Percentiles rank a stretch among this genome's conserved stretches.
phyloP scores from a whole-genome alignment of 2,888 invertebrate species.

The Cantharis nigra region DNA sequence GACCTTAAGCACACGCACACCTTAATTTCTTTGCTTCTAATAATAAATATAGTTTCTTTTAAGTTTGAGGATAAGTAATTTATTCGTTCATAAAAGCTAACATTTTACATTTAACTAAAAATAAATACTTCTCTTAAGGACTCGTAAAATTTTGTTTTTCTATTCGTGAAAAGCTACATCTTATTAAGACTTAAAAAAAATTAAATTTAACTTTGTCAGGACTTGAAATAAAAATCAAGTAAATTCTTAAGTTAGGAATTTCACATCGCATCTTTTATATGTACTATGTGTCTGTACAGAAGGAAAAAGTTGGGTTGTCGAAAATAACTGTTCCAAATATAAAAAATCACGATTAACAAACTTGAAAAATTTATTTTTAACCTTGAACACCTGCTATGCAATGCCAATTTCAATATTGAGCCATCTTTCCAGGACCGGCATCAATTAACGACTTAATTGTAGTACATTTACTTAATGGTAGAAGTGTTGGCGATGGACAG shows the following conservation, averaged over 20 bases:
- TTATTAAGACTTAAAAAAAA: not conserved
- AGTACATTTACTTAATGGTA: not conserved
- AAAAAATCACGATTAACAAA: slow-evolving; percentile 16
- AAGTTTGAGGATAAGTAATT: slow-evolving; percentile 5
- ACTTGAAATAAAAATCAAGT: not conserved
- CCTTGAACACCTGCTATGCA: slow-evolving; percentile 8
- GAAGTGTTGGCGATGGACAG: not conserved
- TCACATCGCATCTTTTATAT: not conserved
- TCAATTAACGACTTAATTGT: not conserved
- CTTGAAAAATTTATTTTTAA: slow-evolving; percentile 12
- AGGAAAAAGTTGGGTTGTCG: slow-evolving; percentile 3
- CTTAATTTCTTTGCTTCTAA: slow-evolving; percentile 15
- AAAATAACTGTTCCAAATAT: slow-evolving; percentile 17
- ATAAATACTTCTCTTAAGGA: not conserved
- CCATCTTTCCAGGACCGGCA: not conserved
- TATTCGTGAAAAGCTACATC: not conserved
- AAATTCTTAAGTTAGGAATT: not conserved
- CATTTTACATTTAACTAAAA: not conserved
- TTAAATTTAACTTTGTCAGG: not conserved
- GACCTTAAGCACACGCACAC: not conserved
- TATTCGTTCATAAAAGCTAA: slow-evolving; percentile 12
- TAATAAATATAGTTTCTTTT: slow-evolving; percentile 13
- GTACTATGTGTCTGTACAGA: not conserved
- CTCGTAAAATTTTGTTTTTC: not conserved
- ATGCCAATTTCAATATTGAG: not conserved